These are phyloP conservation scores for Leptinotarsa juncta DNA, from an alignment of 2,888 invertebrate species.

Conservation along the genomic window DNA sequence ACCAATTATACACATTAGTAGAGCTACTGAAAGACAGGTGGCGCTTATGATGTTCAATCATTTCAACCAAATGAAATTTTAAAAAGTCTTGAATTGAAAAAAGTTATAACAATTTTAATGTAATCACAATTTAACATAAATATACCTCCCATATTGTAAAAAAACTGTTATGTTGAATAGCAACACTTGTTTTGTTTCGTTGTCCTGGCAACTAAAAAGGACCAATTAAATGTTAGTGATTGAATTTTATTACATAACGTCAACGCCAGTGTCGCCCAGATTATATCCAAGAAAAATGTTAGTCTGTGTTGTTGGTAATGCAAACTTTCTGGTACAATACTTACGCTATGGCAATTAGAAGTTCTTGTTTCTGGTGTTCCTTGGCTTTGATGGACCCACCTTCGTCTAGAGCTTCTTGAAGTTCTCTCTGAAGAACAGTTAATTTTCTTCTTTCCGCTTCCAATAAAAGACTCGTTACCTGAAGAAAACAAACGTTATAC, in stretches of 20 bases:
- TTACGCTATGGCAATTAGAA: slow-evolving; percentile 75
- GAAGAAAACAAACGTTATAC: slow-evolving; percentile 36
- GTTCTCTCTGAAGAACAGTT: slow-evolving; percentile 74
- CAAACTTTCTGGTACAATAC: slow-evolving; percentile 53
- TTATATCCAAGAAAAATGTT: too few relatives aligned
- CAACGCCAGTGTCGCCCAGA: too few relatives aligned
- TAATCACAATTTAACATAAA: too few relatives aligned
- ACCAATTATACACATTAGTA: slow-evolving; percentile 54
- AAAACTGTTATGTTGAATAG: too few relatives aligned
- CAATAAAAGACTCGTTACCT: slow-evolving; percentile 77
- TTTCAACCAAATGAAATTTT: neutral
- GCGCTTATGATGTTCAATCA: slow-evolving; percentile 26
- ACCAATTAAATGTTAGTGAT: too few relatives aligned
- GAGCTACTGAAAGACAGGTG: slow-evolving; percentile 44
- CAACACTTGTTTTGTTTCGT: too few relatives aligned
- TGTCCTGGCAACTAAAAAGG: too few relatives aligned
- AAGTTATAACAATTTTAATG: neutral
- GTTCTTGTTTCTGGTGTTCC: slow-evolving; percentile 75
- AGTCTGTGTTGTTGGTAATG: too few relatives aligned
- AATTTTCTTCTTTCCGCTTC: slow-evolving; percentile 77
- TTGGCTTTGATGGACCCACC: slow-evolving; percentile 75
- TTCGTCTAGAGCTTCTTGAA: slow-evolving; percentile 72
- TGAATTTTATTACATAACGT: too few relatives aligned
- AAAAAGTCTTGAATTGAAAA: neutral
- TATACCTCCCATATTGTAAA: too few relatives aligned